A percentile compares a stretch with the other conserved stretches of the same genome.
Conservation (phyloP, 2,888 invertebrate genomes). For the Pheosia tremula region DNA sequence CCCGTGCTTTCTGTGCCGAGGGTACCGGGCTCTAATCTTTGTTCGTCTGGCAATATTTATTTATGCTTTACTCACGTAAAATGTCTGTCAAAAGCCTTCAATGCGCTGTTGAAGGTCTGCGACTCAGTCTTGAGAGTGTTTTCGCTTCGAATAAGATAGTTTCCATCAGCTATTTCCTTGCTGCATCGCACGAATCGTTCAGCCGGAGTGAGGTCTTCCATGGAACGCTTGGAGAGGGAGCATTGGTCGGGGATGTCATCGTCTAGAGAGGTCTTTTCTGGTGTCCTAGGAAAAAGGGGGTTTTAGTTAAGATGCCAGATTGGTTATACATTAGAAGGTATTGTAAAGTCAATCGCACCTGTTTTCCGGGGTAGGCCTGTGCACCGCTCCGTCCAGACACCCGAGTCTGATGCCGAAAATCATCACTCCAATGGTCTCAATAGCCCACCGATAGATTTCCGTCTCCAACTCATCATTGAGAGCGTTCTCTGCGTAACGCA, state of each 20-base stretch:
- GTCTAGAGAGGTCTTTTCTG: constrained; percentile 69
- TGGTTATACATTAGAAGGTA: too few species aligned
- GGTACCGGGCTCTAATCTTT: too few species aligned
- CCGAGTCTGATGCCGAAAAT: constrained; percentile 72
- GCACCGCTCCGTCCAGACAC: constrained; percentile 68
- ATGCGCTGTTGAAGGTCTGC: constrained; percentile 60
- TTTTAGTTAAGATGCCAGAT: too few species aligned
- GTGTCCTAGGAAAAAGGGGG: constrained; percentile 43
- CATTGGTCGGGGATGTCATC: constrained; percentile 65
- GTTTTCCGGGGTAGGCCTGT: constrained; percentile 60
- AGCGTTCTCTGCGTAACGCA: constrained; percentile 68
- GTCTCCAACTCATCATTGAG: constrained; percentile 74
- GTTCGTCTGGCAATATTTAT: too few species aligned
- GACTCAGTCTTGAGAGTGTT: constrained; percentile 63
- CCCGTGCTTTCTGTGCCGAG: too few species aligned
- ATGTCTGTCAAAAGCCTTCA: constrained; percentile 70
- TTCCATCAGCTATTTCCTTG: constrained; percentile 61
- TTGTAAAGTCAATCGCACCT: constrained; percentile 42
- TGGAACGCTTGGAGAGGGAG: constrained; percentile 59
- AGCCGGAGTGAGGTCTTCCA: constrained; percentile 61
- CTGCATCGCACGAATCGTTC: constrained; percentile 66
- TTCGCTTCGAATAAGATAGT: constrained; percentile 69
- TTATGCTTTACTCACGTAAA: constrained; percentile 54
- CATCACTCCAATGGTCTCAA: constrained; percentile 71
- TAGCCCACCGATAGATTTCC: constrained; percentile 74